A percentile compares a stretch with the other conserved stretches of the same genome.
Conservation (phyloP, 2,113 vertebrate species). For the Colius striatus region DNA sequence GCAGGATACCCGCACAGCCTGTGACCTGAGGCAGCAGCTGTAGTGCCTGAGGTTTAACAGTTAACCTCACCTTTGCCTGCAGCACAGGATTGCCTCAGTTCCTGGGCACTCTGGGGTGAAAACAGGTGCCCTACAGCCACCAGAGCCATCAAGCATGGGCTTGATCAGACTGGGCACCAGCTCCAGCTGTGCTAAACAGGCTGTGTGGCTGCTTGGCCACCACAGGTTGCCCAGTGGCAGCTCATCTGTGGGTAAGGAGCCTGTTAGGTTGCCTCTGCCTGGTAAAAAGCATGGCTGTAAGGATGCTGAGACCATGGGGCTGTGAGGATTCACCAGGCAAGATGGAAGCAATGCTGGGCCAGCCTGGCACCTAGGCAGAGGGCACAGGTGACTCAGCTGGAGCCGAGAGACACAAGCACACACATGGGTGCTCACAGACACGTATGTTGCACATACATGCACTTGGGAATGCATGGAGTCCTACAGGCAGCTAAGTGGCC, state of each 20-base stretch:
- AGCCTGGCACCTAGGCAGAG: background rate
- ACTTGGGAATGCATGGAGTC: background rate
- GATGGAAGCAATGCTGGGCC: background rate
- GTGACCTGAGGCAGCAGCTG: background rate
- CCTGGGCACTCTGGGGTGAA: background rate
- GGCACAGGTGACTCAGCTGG: background rate
- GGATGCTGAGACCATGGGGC: background rate
- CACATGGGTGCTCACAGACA: accelerated
- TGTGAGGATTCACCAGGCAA: accelerated
- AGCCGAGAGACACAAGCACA: background rate
- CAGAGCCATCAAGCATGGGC: background rate
- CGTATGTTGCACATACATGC: no score
- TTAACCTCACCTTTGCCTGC: background rate
- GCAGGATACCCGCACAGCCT: accelerated
- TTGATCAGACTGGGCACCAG: background rate
- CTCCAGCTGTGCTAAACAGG: background rate
- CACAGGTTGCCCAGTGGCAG: background rate
- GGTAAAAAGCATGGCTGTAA: accelerated
- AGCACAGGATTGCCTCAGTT: background rate
- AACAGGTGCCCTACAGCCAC: accelerated
- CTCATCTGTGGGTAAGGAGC: accelerated
- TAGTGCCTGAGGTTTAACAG: background rate
- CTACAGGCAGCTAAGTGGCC: accelerated
- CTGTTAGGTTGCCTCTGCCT: accelerated
- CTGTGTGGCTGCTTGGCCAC: background rate